Evolutionary conservation across 2,888 invertebrate species (phyloP).

Genomic region (Allolobophora icterica): DNA sequence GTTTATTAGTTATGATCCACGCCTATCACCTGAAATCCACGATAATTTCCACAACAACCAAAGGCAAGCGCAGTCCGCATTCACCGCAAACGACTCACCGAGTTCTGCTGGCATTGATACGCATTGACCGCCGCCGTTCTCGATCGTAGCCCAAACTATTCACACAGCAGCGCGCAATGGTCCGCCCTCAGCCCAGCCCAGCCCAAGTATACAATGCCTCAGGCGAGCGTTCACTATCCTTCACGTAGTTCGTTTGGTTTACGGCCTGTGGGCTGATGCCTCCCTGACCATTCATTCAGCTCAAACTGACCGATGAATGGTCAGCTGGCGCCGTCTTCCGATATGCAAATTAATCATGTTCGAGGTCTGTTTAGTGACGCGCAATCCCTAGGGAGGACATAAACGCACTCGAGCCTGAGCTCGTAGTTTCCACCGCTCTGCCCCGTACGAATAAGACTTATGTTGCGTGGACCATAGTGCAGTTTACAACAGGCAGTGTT

Average conservation of each 20-base stretch:
- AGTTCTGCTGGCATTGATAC: background rate
- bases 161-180: background rate
- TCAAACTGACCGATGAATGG: background rate
- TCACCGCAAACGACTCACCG: background rate
- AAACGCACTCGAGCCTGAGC: background rate
- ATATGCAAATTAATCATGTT: background rate
- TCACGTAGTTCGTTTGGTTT: background rate
- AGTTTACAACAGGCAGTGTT: no score
- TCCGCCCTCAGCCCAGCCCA: constrained; percentile 8
- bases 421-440: no score
- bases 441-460: no score
- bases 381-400: background rate
- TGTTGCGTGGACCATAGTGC: no score
- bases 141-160: background rate
- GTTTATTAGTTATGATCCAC: background rate
- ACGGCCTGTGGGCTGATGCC: background rate
- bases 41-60: background rate
- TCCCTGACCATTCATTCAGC: background rate
- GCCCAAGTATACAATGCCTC: background rate
- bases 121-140: background rate
- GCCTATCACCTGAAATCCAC: background rate
- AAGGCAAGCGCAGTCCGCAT: background rate
- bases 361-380: background rate
- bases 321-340: background rate
- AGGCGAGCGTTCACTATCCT: background rate